phyloP scores from a whole-genome alignment of 2,797 vertebrate species.

The Dermochelys coriacea region DNA sequence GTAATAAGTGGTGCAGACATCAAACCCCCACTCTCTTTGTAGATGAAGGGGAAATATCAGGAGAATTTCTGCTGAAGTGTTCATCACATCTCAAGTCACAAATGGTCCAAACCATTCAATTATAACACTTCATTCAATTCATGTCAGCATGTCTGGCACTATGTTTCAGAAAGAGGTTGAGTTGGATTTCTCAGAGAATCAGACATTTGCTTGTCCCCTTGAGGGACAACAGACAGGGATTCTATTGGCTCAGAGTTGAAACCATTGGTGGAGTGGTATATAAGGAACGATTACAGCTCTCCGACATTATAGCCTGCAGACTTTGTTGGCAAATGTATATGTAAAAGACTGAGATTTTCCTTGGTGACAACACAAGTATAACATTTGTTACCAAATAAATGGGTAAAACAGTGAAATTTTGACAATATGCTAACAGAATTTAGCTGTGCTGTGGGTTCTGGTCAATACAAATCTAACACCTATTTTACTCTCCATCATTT shows the following conservation, averaged over 20 bases:
- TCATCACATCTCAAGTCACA: conserved; percentile 61
- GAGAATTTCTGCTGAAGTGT: conserved; percentile 67
- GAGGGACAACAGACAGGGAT: conserved; percentile 50
- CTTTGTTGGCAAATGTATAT: conserved; percentile 13
- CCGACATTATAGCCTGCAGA: conserved; percentile 30
- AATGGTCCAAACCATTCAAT: conserved; percentile 76
- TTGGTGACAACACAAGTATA: background rate
- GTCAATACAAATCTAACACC: conserved; percentile 8
- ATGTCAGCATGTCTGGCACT: conserved; percentile 61
- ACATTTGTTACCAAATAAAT: conserved; percentile 55
- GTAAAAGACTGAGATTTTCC: conserved; percentile 11
- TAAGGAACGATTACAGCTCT: conserved; percentile 61
- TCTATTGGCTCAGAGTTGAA: conserved; percentile 32
- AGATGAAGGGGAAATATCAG: conserved; percentile 72
- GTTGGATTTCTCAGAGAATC: conserved; percentile 19
- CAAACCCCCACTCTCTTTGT: conserved; percentile 67
- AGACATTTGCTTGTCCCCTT: conserved; percentile 33
- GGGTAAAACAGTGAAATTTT: conserved; percentile 47
- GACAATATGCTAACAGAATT: conserved; percentile 23
- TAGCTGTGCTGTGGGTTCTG: background rate
- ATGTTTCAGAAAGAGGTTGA: conserved; percentile 17
- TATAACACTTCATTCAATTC: conserved; percentile 68
- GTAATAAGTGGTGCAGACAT: conserved; percentile 69
- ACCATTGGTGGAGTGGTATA: background rate
- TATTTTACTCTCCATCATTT: conserved; percentile 19